phyloP scores from a whole-genome alignment of 2,888 invertebrate genomes.

The Cerastis leucographa region DNA sequence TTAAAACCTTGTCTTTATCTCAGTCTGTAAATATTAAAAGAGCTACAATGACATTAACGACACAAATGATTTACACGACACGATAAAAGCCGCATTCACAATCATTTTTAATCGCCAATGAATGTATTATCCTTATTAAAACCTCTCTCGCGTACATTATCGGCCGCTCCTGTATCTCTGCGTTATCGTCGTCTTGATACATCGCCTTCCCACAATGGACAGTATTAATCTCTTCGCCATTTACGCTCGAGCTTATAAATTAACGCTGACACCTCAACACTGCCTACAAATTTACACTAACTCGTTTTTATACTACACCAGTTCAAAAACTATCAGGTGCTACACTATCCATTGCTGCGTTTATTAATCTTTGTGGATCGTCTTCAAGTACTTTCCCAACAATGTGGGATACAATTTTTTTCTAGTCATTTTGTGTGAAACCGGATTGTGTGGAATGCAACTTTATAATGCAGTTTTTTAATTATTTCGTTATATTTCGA shows the following conservation, averaged over 20 bases:
- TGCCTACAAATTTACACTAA: conserved; percentile 57
- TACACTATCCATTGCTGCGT: conserved; percentile 45
- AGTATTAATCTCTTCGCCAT: conserved; percentile 64
- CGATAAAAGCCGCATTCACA: conserved; percentile 18
- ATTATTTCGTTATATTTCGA: conserved; percentile 67
- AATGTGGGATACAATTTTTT: conserved; percentile 50
- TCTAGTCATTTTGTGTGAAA: conserved; percentile 41
- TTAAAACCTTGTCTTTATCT: background rate
- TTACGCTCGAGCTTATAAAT: conserved; percentile 62
- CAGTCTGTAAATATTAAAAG: conserved; percentile 14
- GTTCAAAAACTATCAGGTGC: conserved; percentile 32
- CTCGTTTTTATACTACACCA: conserved; percentile 61
- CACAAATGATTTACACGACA: conserved; percentile 24
- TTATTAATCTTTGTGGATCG: conserved; percentile 20
- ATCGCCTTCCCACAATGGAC: conserved; percentile 62
- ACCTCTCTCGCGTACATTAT: conserved; percentile 34
- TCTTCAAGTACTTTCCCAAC: conserved; percentile 17
- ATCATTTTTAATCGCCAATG: conserved; percentile 41
- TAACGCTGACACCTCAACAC: conserved; percentile 57
- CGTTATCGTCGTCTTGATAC: conserved; percentile 55
- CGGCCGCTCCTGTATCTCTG: conserved; percentile 38
- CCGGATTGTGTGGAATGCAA: conserved; percentile 48
- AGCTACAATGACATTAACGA: conserved; percentile 19
- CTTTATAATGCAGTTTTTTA: conserved; percentile 62
- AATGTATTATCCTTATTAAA: conserved; percentile 49